A percentile compares a stretch with the other conserved stretches of the same genome.
These are phyloP conservation scores for Todus mexicanus DNA, from an alignment of 2,797 vertebrate genomes.

Conservation along the genomic window DNA sequence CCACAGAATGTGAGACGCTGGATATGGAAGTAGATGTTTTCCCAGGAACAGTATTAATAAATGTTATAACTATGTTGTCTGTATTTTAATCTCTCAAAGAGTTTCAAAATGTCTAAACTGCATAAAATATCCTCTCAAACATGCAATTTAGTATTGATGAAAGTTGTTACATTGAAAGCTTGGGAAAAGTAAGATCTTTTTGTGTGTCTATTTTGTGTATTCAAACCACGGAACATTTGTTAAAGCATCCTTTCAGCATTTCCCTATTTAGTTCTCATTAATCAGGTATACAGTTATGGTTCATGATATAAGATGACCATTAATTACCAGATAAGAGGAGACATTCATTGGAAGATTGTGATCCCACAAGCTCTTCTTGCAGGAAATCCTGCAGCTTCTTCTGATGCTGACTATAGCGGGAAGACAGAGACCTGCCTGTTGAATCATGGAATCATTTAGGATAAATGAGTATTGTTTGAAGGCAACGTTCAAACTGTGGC, in stretches of 20 bases:
- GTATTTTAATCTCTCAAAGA: not conserved
- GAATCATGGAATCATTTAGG: not conserved
- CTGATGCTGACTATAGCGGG: not conserved
- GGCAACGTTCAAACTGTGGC: not conserved
- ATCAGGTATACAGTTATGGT: not conserved
- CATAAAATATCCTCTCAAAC: not conserved
- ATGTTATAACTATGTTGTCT: not conserved
- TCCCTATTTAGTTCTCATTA: not conserved
- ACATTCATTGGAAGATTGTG: not conserved
- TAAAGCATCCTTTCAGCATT: not conserved
- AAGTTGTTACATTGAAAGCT: not conserved
- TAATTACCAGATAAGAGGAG: not conserved
- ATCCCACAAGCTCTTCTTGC: not conserved
- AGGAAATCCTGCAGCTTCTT: not conserved
- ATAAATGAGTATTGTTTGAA: not conserved
- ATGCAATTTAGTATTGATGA: not conserved
- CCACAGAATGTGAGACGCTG: not conserved
- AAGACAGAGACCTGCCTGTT: not conserved
- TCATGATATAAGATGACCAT: not conserved
- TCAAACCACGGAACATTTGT: not conserved
- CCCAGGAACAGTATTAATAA: not conserved
- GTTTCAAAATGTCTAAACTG: not conserved
- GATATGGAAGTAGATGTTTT: slow-evolving; percentile 18
- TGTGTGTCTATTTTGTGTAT: not conserved
- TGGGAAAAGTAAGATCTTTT: rapidly evolving